phyloP scores from a whole-genome alignment of 2,113 vertebrate genomes.

The Brachyhypopomus gauderio region DNA sequence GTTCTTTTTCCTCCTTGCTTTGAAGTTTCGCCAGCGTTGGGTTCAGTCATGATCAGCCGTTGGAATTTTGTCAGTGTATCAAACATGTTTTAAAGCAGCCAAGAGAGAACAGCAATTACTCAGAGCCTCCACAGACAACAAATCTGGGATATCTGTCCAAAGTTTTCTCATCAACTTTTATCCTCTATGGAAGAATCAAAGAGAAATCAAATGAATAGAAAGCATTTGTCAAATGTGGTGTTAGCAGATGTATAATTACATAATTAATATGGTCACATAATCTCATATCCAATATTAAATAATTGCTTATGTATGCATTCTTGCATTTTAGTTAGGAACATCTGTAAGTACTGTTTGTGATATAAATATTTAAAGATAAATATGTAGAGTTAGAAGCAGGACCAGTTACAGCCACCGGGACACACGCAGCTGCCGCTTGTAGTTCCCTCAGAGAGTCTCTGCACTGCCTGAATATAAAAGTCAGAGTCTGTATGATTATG shows the following conservation, averaged over 20 bases:
- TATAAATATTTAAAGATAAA: no score
- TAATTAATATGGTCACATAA: background rate
- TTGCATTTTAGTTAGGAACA: no score
- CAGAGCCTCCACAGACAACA: constrained; percentile 58
- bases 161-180: constrained; percentile 57
- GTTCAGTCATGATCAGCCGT: constrained; percentile 68
- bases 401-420: background rate
- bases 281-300: background rate
- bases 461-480: background rate
- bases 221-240: background rate
- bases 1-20: constrained; percentile 49
- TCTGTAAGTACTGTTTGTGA: no score
- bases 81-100: constrained; percentile 67
- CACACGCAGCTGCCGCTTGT: background rate
- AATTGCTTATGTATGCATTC: no score
- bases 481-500: no score
- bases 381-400: background rate
- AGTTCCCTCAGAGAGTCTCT: background rate
- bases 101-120: constrained; percentile 72
- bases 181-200: constrained; percentile 14
- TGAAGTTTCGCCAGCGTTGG: constrained; percentile 64
- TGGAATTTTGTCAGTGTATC: constrained; percentile 70
- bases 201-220: background rate
- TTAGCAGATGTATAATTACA: background rate
- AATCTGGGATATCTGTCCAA: constrained; percentile 44